Evolutionary conservation across 2,888 invertebrate species (phyloP), one percentile per base, ranked within the genome.

Genomic region (Drosophila setosimentum): DNA sequence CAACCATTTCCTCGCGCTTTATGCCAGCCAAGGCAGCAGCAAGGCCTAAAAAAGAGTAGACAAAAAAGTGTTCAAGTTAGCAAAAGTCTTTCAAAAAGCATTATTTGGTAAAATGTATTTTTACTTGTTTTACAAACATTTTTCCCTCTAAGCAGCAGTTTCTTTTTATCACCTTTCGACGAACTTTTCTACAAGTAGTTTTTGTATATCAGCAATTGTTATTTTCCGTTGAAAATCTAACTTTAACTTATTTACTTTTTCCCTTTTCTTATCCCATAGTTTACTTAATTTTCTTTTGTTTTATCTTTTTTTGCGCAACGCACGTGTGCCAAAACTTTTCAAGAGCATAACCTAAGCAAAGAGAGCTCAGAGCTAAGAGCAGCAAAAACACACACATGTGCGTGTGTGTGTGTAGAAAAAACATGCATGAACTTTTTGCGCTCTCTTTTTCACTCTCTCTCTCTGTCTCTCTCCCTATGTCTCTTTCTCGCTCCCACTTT

Each of bases 1-100:
- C 88, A 37, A 74, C 76, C 61, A 86, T 73, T 10, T 93, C 93
- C 75, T 93, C 93, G 50, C 91, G 91, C 77, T 93, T 93, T 69
- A 93, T 93, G 77, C 92, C 92, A 62, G 93, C 93, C 78, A 93
- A 80, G 51, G 93, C 93, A 73, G 93, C 93, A 67, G 93, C 93
- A 76, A 93, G 83, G 84, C 91, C 93, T 93, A 42, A 49, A 65
- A 55, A 18, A 48, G 7, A 27, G 48, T 30, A 51, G 69, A 32
- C 30, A 32, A 5, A 5, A 51, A 51, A 37, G 40, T 67, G 53
- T 42, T 53, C 40, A 60, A 68, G 68, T 85, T 80, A 84, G 74
- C 45, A 27, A 45, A 58, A 29, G 55, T 45, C 63, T 33, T 58
- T 51, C 32, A 65, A 62, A 45, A 45, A n/a, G 4, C 35, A 18